phyloP scores from a whole-genome alignment of 2,113 vertebrate species.

The Hippocampus guttulatus region DNA sequence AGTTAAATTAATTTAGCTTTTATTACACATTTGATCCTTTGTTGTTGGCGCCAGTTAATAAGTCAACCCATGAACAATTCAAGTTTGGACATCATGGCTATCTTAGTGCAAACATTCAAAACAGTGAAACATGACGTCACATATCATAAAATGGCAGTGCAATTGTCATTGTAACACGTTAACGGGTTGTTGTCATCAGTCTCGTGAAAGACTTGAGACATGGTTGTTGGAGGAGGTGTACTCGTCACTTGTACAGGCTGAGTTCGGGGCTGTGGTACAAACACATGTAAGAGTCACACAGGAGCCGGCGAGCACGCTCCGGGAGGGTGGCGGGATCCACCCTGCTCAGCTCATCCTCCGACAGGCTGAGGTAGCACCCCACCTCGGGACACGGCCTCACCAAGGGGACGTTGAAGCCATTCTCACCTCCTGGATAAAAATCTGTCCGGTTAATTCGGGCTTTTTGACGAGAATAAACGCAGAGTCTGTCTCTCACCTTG shows the following conservation, averaged over 20 bases:
- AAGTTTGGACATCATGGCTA: background rate
- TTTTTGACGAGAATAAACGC: background rate
- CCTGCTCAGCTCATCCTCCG: conserved; percentile 61
- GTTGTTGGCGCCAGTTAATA: background rate
- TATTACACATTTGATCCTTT: background rate
- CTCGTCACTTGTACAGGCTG: conserved; percentile 75
- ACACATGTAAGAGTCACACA: conserved; percentile 83
- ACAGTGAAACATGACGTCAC: conserved; percentile 1
- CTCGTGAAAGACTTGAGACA: background rate
- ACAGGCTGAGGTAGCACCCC: conserved; percentile 72
- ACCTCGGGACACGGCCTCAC: conserved; percentile 78
- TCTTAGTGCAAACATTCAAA: background rate
- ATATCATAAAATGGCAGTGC: conserved; percentile 24
- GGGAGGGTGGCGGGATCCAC: conserved; percentile 65
- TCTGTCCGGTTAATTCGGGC: background rate
- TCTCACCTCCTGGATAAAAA: conserved; percentile 72
- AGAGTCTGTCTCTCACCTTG: conserved; percentile 65
- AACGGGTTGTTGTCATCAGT: background rate
- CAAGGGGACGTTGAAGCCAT: conserved; percentile 79
- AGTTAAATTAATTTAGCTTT: background rate
- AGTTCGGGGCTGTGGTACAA: conserved; percentile 79
- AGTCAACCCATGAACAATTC: background rate
- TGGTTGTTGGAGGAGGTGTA: background rate
- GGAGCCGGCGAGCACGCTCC: conserved; percentile 67
- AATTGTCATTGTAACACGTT: conserved; percentile 25